Evolutionary conservation across 2,797 vertebrate genomes (phyloP).

Genomic region (Parambassis ranga): DNA sequence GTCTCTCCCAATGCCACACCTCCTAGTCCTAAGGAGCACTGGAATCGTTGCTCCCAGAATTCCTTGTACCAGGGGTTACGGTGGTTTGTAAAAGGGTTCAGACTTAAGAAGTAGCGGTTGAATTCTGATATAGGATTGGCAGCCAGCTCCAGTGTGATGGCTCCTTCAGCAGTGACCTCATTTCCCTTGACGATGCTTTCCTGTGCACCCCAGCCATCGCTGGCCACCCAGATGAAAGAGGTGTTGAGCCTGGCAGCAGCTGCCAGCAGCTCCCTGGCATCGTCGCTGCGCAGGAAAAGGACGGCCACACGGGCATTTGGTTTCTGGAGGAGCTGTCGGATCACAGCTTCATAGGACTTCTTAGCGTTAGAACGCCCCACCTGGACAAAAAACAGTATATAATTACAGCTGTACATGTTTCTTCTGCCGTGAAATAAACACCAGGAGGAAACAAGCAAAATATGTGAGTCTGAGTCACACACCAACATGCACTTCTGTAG

Average conservation of each 20-base stretch:
- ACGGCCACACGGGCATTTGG: conserved; percentile 95
- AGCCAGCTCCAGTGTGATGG: conserved; percentile 94
- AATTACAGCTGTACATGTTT: neutral
- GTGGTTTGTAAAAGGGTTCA: conserved; percentile 88
- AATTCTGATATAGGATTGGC: conserved; percentile 92
- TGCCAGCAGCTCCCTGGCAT: conserved; percentile 92
- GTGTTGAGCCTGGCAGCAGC: conserved; percentile 92
- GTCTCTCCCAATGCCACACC: conserved; percentile 41
- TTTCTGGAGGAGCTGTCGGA: conserved; percentile 94
- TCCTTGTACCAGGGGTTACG: conserved; percentile 98
- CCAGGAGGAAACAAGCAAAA: neutral
- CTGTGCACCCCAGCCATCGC: conserved; percentile 97
- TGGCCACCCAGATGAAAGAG: conserved; percentile 98
- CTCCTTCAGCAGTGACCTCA: conserved; percentile 91
- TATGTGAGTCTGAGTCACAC: neutral
- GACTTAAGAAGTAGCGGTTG: conserved; percentile 91
- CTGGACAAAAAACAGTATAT: conserved; percentile 41
- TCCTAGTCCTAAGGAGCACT: conserved; percentile 84
- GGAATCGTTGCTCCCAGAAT: conserved; percentile 98
- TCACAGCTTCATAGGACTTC: conserved; percentile 93
- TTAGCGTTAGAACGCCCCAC: conserved; percentile 94
- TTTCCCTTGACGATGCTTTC: conserved; percentile 97
- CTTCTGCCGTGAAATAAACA: neutral
- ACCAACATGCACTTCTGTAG: neutral
- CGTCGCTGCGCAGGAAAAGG: conserved; percentile 94